Base-by-base conservation (phyloP, 2,888 invertebrate species). In the Hemistola chrysoprasaria region DNA sequence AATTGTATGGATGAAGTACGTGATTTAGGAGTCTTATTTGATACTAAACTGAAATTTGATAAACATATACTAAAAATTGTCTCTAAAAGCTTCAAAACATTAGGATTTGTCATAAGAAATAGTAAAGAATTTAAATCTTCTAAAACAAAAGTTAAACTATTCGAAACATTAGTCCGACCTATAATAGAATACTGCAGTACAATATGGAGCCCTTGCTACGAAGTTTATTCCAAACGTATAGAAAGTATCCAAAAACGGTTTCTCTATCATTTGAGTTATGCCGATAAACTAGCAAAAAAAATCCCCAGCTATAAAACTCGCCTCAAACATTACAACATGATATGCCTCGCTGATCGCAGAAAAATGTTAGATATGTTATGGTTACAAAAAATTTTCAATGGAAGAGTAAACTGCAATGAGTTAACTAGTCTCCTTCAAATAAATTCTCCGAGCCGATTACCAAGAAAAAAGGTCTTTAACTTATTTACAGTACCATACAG, bases 191-290 rank as follows among this genome's bases (percentile, higher is more conserved):
- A 30, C 9, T 30, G 30, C 30, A 30, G 22, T 9, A 10, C 8
- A 1, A 22, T 30, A 3, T 30, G 30, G 30, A 30, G 22, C 9
- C 30, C 30, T 2, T 22, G 22, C 10, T 30, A 30, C 9, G 30
- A 30, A 3, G 10, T 30, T 6, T 22, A 30, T 8, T 8, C 7
- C 25, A 25, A 16, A 16, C 16, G 16, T 16, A 16, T 16, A 16
- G 16, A 16, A 4, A 16, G 2, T 4, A 4, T 16, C 16, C 16
- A 16, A 16, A 16, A 16, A 16, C 16, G 16, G 3, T 16, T 16
- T 16, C 16, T 16, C 4, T 16, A 16, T 4, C 16, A 16, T 4
- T 4, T 16, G 3, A 4, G 3, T 3, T 16, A 16, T 4, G 16
- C 16, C 4, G 16, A 16, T 4, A 2, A 16, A 3, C 16, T 16